phyloP scores from a whole-genome alignment of 2,888 invertebrate species.

The Apotomis capreana region DNA sequence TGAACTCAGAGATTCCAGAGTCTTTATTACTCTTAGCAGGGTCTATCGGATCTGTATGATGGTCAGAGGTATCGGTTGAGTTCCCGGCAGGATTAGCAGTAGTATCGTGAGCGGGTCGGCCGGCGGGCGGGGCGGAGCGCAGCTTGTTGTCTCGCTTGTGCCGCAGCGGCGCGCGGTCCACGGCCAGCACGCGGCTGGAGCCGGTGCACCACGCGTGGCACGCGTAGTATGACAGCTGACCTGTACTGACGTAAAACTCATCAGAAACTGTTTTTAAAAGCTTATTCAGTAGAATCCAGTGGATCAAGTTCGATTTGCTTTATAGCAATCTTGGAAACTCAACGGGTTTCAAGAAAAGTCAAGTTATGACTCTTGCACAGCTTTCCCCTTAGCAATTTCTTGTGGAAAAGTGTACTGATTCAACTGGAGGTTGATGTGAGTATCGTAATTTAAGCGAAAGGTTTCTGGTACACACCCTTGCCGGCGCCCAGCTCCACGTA shows the following conservation, averaged over 20 bases:
- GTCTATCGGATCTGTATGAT: background rate
- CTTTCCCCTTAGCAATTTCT: too few species aligned
- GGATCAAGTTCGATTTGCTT: too few species aligned
- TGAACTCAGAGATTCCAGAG: background rate
- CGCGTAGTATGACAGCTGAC: slow-evolving; percentile 91
- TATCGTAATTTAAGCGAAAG: too few species aligned
- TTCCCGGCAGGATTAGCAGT: background rate
- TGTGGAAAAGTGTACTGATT: too few species aligned
- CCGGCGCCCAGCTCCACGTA: slow-evolving; percentile 95
- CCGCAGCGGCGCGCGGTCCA: slow-evolving; percentile 91
- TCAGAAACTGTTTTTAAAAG: slow-evolving; percentile 48
- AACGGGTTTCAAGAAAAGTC: too few species aligned
- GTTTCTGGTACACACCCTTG: slow-evolving; percentile 53
- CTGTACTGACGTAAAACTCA: slow-evolving; percentile 61
- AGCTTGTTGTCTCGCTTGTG: slow-evolving; percentile 88
- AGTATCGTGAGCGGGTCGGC: background rate
- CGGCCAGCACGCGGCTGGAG: slow-evolving; percentile 85
- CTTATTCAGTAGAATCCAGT: too few species aligned
- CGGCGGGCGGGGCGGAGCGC: slow-evolving; percentile 42
- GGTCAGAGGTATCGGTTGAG: background rate
- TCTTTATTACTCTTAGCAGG: background rate
- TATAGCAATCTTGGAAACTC: too few species aligned
- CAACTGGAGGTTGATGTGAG: too few species aligned
- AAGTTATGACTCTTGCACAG: too few species aligned
- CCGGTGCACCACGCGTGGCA: slow-evolving; percentile 83